Conservation (phyloP, 1,140 invertebrate genomes). For the Oedothorax gibbosus region DNA sequence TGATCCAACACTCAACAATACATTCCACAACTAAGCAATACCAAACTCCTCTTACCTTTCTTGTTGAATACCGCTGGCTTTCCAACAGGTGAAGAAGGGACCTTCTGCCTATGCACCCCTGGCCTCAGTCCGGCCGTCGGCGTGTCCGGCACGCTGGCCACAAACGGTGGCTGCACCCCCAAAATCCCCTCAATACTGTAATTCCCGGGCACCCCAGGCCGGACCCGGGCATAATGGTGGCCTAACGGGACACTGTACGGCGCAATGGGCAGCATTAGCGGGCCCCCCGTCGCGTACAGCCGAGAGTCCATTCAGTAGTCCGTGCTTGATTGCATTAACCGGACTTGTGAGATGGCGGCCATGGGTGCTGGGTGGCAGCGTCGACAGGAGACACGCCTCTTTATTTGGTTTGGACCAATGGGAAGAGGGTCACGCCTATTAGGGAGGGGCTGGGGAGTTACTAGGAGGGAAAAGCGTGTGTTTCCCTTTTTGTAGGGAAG, state of each 20-base stretch:
- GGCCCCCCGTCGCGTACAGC: conserved; percentile 38
- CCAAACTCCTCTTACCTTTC: conserved; percentile 30
- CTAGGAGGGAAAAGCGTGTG: neutral
- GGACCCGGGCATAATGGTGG: conserved; percentile 35
- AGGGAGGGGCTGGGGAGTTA: neutral
- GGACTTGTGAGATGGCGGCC: conserved; percentile 55
- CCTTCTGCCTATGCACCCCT: conserved; percentile 28
- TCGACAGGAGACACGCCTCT: conserved; percentile 13
- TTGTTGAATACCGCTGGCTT: conserved; percentile 13
- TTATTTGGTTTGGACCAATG: conserved; percentile 7
- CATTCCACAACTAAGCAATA: too few relatives aligned
- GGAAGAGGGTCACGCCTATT: neutral
- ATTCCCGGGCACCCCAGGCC: conserved; percentile 25
- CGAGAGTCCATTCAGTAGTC: conserved; percentile 39
- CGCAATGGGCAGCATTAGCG: conserved; percentile 47
- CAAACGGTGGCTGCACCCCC: conserved; percentile 44
- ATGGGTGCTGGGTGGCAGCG: conserved; percentile 22
- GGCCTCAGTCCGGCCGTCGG: neutral
- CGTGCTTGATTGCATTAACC: conserved; percentile 50
- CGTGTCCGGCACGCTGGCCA: conserved; percentile 38
- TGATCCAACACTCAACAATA: too few relatives aligned
- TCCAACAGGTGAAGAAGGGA: neutral
- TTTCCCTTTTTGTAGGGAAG: conserved; percentile 27
- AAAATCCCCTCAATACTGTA: conserved; percentile 55
- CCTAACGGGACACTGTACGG: conserved; percentile 49